phyloP scores from a whole-genome alignment of 2,113 vertebrate genomes.

The Cyphomyrus plagiostoma region DNA sequence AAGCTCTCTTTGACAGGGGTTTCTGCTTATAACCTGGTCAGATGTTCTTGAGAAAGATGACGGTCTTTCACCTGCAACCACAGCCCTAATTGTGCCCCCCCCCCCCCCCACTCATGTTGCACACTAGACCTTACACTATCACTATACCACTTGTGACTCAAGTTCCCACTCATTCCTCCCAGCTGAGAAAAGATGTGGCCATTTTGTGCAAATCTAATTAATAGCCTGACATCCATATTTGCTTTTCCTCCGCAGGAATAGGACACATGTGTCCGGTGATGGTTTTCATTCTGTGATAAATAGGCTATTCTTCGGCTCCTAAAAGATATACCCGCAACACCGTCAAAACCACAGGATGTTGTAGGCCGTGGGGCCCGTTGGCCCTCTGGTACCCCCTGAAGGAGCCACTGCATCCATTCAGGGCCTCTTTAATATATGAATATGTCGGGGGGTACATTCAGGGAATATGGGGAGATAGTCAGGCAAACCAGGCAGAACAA shows the following conservation, averaged over 20 bases:
- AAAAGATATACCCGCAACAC: neutral
- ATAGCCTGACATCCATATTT: slow-evolving; percentile 13
- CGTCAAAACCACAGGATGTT: neutral
- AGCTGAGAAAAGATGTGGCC: neutral
- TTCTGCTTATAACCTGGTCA: neutral
- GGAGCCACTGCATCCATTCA: slow-evolving; percentile 10
- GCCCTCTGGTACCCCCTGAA: neutral
- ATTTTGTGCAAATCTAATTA: neutral
- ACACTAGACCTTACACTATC: neutral
- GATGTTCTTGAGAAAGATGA: neutral
- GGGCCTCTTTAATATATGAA: slow-evolving; percentile 21
- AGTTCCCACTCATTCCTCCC: neutral
- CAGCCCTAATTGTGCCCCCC: neutral
- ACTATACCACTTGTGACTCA: neutral
- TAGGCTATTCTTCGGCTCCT: slow-evolving; percentile 2
- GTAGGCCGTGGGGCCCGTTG: neutral
- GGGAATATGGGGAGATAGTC: neutral
- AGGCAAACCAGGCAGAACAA: slow-evolving; percentile 19
- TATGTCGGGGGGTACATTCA: neutral
- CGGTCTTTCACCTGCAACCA: neutral
- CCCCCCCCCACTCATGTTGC: neutral
- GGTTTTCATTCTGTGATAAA: slow-evolving; percentile 5
- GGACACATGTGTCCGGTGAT: slow-evolving; percentile 20
- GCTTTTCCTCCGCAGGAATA: neutral
- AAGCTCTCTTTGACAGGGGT: neutral